Base-by-base conservation (phyloP, 2,888 invertebrate genomes). In the Rhamnusium bicolor region DNA sequence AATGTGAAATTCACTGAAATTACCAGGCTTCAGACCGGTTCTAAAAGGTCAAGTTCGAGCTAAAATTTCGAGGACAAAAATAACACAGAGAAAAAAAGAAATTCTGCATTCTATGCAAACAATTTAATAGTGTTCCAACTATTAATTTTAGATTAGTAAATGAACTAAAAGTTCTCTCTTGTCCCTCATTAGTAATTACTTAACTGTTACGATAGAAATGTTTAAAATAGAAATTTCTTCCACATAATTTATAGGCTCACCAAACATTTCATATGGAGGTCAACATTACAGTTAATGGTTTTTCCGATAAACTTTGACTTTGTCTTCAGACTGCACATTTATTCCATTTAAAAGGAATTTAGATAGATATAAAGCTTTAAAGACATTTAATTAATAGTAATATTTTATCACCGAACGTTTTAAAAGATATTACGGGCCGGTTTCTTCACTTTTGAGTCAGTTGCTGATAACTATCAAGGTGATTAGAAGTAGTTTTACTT, bases 281-380 rank as follows among this genome's bases (percentile, higher is more conserved):
- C n/a, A n/a, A 40, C 40, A n/a, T n/a, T n/a, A n/a, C n/a, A 40
- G 3, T 40, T 40, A 40, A 40, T 40, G n/a, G 40, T n/a, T 40
- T 40, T 40, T 40, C n/a, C 12, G 40, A 40, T 40, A 40, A 40
- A 40, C 40, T 40, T 27, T 56, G 14, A 7, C 27, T 24, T 24
- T 56, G 7, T 54, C 24, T 24, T 8, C 14, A 12, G n/a, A 54
- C 12, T 54, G 8, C 14, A n/a, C 54, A 24, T 56, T 56, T 24
- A 21, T n/a, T n/a, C n/a, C n/a, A 27, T 56, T 56, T 56, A 27
- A 56, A 56, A 27, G 14, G 14, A 56, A 8, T 56, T 27, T 27
- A 56, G 54, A 56, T 56, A 56, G 14, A n/a, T 40, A n/a, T n/a
- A n/a, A n/a, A n/a, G n/a, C n/a, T n/a, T 27, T 14, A 56, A 56